Base-by-base conservation (phyloP, 2,888 invertebrate species). In the Sphaerophoria rueppellii region DNA sequence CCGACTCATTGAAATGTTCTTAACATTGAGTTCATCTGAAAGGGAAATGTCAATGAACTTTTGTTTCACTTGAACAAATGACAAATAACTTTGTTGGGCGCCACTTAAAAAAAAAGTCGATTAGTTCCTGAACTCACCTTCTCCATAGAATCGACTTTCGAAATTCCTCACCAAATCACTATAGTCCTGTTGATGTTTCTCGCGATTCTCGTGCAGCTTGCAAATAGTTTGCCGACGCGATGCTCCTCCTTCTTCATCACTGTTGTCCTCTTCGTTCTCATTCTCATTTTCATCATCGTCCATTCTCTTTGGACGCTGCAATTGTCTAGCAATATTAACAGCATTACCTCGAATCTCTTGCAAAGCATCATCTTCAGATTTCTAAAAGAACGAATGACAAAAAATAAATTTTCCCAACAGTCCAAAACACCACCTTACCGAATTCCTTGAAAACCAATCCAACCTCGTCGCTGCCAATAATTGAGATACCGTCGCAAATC, bases 401-500 rank as follows among this genome's bases (percentile, higher is more conserved):
- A 14, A 4, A 43, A 40, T 4, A 6, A n/a, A n/a, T n/a, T n/a
- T n/a, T n/a, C 0, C 2, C 12, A 43, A 6, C 6, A 11, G n/a
- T n/a, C 12, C 4, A 7, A 6, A 14, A 14, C 5, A 11, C n/a
- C 2, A 12, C 77, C 89, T 89, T 85, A 89, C 89, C 82, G 88
- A 71, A 4, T 87, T 87, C 12, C 88, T 88, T 57, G 90, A 89
- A 80, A 92, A 92, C 89, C 92, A 93, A 86, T 92, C 92, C 76
- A 94, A 91, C 83, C 93, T 93, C 0, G 95, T 95, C 14, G 95
- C 94, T 4, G 96, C 95, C 88, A 96, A 92, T 87, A 96, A 94
- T 90, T 96, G 96, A 0, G 95, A 94, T 87, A 95, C 92, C 2
- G 96, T 96, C 58, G 94, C 95, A 88, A 95, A 95, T 35, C 96